Evolutionary conservation across 2,113 vertebrate genomes (phyloP), one percentile per base, ranked within the genome.

Genomic region (Anolis carolinensis): DNA sequence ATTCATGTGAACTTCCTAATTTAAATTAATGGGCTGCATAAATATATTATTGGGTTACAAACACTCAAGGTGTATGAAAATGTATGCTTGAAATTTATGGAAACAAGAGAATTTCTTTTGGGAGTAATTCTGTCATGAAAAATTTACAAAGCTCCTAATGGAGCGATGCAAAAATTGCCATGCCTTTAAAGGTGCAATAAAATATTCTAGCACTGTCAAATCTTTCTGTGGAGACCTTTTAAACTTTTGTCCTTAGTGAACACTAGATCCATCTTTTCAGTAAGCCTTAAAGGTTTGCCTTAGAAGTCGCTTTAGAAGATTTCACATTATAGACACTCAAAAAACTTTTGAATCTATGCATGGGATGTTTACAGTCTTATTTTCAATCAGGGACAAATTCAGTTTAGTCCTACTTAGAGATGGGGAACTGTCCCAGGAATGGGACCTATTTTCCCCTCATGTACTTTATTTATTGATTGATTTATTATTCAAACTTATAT

Each of bases 221-320:
- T 92, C 88, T 88, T 87, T n/a, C 92, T 63, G 11, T 74, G 27
- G 90, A 94, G 91, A 75, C 88, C 89, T 93, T 86, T 94, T 95
- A 91, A 92, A 91, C 76, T 82, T 89, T 93, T 90, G 92, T 88
- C 79, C 18, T 30, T 7, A 34, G 34, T 89, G 86, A 93, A 89
- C 77, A 89, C 88, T 93, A 92, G 94, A 90, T 92, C 85, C 78
- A 32, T 88, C 84, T 91, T 89, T 92, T 89, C 89, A 95, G 86
- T 63, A 82, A 78, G 88, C 55, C 93, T 95, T 94, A 92, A 89
- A 93, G 78, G 82, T 39, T 5, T 81, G 59, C 91, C 84, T 85
- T n/a, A 78, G 68, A 87, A 20, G 81, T 92, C 94, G 16, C 90
- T 91, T 88, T 78, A 89, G 85, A 72, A 90, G 55, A 90, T 85